A percentile compares a stretch with the other conserved stretches of the same genome.
These are phyloP conservation scores for Spinus olivaceus DNA, from an alignment of 2,797 vertebrate genomes.

Conservation along the genomic window DNA sequence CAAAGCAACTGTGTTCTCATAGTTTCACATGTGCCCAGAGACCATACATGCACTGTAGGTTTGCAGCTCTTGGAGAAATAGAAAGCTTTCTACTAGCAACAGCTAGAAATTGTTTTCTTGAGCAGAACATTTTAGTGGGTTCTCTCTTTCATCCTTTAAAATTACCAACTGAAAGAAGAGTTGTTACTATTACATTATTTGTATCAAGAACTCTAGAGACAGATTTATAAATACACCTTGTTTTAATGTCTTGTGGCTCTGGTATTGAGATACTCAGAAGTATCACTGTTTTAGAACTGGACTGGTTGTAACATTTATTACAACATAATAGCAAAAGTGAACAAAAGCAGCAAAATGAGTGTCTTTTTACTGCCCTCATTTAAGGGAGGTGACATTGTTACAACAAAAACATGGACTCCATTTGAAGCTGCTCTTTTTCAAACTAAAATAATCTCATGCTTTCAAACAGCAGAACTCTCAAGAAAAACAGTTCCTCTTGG, in stretches of 20 bases:
- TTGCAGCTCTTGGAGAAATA: not conserved
- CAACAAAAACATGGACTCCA: not conserved
- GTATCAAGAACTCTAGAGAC: not conserved
- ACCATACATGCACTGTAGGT: rapidly evolving
- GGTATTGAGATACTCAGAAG: not conserved
- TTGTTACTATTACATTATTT: not conserved
- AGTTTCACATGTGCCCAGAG: not conserved
- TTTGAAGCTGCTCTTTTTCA: not conserved
- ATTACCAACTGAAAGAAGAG: not conserved
- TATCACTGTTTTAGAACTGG: not conserved
- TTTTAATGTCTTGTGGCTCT: not conserved
- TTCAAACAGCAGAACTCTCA: not conserved
- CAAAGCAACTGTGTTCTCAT: not conserved
- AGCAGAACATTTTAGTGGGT: not conserved
- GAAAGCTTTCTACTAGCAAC: not conserved
- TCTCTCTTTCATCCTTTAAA: not conserved
- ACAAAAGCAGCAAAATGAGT: not conserved
- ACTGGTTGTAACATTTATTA: not conserved
- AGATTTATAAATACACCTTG: not conserved
- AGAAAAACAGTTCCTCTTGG: not conserved
- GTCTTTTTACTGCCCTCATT: not conserved
- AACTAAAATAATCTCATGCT: not conserved
- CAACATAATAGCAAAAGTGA: not conserved
- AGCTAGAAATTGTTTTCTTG: not conserved
- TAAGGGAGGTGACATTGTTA: not conserved